Percentiles rank a stretch among this genome's conserved stretches.
Evolutionary conservation across 2,113 vertebrate species (phyloP).

Genomic region (Dinomys branickii): DNA sequence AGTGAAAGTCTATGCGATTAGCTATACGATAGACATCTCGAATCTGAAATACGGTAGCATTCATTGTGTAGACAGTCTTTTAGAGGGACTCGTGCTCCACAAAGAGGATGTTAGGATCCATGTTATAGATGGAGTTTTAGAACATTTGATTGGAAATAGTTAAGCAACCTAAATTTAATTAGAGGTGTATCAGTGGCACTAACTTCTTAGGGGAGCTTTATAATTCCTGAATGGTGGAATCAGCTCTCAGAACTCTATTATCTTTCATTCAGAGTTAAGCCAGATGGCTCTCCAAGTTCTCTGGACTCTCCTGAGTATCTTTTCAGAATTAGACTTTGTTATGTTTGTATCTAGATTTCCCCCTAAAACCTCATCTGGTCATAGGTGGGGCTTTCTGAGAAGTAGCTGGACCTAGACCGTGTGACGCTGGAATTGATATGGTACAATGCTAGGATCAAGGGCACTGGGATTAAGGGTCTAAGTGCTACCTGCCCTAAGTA

Average conservation of each 20-base stretch:
- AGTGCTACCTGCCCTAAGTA: no score
- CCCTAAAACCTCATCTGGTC: no score
- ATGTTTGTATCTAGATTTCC: no score
- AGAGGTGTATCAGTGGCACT: constrained; percentile 96
- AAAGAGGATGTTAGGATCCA: constrained; percentile 99
- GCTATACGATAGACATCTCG: constrained; percentile 99
- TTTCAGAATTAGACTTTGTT: constrained; percentile 91
- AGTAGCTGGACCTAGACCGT: no score
- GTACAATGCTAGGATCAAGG: no score
- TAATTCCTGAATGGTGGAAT: constrained; percentile 99
- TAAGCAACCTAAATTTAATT: constrained; percentile 99
- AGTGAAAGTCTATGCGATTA: constrained; percentile 96
- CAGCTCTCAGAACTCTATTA: constrained; percentile 95
- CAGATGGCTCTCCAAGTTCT: constrained; percentile 93
- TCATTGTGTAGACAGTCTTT: constrained; percentile 98
- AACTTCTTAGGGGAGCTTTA: constrained; percentile 98
- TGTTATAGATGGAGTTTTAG: constrained; percentile 97
- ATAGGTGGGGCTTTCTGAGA: no score
- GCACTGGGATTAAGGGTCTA: no score
- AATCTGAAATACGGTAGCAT: constrained; percentile 99
- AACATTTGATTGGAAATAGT: constrained; percentile 99
- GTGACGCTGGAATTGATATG: no score
- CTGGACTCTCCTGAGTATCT: constrained; percentile 97
- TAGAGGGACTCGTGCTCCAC: constrained; percentile 97
- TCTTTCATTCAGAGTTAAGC: constrained; percentile 96